A percentile compares a stretch with the other conserved stretches of the same genome.
These are phyloP conservation scores for Leucania comma DNA, from an alignment of 2,888 invertebrate species.

Conservation along the genomic window DNA sequence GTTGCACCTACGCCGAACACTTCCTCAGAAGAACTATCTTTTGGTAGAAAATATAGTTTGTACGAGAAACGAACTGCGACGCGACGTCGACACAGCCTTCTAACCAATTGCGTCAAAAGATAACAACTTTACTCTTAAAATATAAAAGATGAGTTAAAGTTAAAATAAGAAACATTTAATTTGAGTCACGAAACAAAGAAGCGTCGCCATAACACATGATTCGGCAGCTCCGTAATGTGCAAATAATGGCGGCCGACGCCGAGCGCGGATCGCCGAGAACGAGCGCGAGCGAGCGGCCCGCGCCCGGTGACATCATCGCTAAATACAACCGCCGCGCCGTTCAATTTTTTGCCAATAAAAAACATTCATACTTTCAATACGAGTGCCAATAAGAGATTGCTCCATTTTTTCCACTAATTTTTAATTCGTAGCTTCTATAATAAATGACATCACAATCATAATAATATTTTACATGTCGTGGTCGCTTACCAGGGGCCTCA, in stretches of 20 bases:
- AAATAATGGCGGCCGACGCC: slow-evolving; percentile 13
- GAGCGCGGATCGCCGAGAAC: not conserved
- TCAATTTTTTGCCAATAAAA: slow-evolving; percentile 21
- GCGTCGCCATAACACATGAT: slow-evolving; percentile 16
- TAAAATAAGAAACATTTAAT: slow-evolving; percentile 19
- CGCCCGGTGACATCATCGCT: slow-evolving; percentile 30
- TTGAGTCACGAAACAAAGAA: slow-evolving; percentile 25
- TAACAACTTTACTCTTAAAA: not conserved
- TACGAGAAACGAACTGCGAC: too few relatives aligned
- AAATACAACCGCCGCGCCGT: not conserved
- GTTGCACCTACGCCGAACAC: too few relatives aligned
- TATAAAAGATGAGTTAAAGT: slow-evolving; percentile 9
- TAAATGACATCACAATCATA: too few relatives aligned
- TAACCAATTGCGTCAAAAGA: not conserved
- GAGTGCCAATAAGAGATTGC: not conserved
- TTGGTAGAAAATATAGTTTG: too few relatives aligned
- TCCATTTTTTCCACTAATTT: not conserved
- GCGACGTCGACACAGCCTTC: not conserved
- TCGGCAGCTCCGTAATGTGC: slow-evolving; percentile 16
- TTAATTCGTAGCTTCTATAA: not conserved
- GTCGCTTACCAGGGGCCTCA: too few relatives aligned
- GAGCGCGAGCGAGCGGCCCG: not conserved
- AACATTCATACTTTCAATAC: slow-evolving; percentile 2
- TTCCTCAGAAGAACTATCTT: too few relatives aligned
- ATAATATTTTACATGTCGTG: too few relatives aligned